Conservation (phyloP, 2,797 vertebrate genomes). For the Sebastes iracundus region DNA sequence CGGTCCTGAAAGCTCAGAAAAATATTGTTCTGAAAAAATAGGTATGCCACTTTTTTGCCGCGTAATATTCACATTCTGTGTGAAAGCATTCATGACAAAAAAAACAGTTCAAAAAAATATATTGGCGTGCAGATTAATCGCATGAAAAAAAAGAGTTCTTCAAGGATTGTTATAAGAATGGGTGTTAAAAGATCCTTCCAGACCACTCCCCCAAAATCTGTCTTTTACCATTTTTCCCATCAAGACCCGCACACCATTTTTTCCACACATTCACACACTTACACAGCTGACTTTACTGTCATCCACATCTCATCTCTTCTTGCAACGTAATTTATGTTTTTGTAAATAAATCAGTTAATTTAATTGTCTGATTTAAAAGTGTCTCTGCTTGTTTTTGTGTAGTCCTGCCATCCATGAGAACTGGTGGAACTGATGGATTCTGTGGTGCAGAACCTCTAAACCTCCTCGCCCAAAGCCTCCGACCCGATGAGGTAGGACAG, state of each 20-base stretch:
- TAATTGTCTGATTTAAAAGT: background rate
- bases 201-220: no score
- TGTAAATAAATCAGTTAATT: background rate
- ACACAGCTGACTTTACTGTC: background rate
- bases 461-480: constrained; percentile 41
- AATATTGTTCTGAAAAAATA: no score
- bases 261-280: background rate
- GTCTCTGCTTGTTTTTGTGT: constrained; percentile 22
- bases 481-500: constrained; percentile 58
- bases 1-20: no score
- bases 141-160: no score
- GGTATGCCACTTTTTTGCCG: fast-evolving
- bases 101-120: background rate
- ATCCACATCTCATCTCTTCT: background rate
- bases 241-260: background rate
- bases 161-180: no score
- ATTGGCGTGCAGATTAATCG: background rate
- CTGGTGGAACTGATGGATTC: constrained; percentile 38
- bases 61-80: no score
- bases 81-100: background rate
- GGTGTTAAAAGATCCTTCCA: no score
- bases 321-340: background rate
- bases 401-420: constrained; percentile 60
- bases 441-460: constrained; percentile 64
- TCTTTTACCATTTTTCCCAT: background rate